These are phyloP conservation scores for Microchrysa polita DNA, from an alignment of 2,888 invertebrate genomes.

Conservation along the genomic window DNA sequence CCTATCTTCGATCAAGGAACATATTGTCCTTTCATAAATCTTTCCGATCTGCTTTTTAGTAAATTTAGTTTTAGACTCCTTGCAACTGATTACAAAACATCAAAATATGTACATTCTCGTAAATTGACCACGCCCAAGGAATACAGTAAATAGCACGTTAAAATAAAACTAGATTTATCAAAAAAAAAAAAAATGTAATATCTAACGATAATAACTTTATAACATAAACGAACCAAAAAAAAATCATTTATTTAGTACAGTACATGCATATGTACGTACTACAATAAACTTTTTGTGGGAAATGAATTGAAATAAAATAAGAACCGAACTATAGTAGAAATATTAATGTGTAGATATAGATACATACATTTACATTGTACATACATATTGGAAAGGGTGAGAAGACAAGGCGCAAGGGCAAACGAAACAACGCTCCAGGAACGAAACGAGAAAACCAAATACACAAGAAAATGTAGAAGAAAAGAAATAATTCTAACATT, in stretches of 20 bases:
- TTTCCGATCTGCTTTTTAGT: no score
- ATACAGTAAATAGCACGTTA: no score
- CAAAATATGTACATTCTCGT: no score
- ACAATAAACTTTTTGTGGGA: slow-evolving; percentile 52
- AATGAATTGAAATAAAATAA: slow-evolving; percentile 48
- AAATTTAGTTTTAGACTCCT: no score
- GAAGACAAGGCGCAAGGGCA: slow-evolving; percentile 21
- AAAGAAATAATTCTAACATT: slow-evolving; percentile 48
- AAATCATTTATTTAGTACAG: slow-evolving; percentile 50
- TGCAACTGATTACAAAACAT: no score
- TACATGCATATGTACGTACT: no score
- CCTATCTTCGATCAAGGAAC: no score
- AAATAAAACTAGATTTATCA: slow-evolving; percentile 14
- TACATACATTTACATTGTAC: no score
- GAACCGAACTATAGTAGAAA: slow-evolving; percentile 50
- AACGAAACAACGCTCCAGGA: not conserved
- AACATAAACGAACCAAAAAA: slow-evolving; percentile 39
- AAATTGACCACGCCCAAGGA: no score
- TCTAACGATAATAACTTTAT: slow-evolving; percentile 5
- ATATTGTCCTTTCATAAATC: no score
- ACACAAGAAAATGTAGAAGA: slow-evolving; percentile 42
- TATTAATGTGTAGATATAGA: no score
- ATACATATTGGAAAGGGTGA: slow-evolving; percentile 47
- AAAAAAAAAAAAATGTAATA: no score
- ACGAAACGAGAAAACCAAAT: slow-evolving; percentile 42